These are phyloP conservation scores for Rhabdomys pumilio DNA, from an alignment of 2,797 vertebrate species.

Conservation along the genomic window DNA sequence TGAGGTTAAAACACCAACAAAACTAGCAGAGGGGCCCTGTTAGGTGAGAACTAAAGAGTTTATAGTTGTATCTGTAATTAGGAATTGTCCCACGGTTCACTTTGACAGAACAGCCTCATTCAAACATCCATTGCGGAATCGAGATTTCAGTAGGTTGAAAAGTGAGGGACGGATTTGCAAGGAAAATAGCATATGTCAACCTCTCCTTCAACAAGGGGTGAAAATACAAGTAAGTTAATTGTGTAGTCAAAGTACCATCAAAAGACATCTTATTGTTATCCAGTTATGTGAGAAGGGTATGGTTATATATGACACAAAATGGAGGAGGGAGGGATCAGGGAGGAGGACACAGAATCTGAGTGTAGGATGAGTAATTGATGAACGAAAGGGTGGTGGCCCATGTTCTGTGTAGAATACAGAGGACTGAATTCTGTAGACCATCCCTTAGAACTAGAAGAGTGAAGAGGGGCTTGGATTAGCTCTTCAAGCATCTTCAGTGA, in stretches of 20 bases:
- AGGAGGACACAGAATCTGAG: background rate
- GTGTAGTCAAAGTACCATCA: background rate
- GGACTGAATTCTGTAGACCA: background rate
- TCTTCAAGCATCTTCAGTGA: background rate
- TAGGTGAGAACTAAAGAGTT: conserved; percentile 56
- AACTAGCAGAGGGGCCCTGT: background rate
- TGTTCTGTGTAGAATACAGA: background rate
- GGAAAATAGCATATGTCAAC: background rate
- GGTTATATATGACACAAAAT: background rate
- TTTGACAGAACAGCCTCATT: conserved; percentile 27
- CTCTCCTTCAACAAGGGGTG: background rate
- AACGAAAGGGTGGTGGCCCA: background rate
- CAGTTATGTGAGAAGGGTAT: background rate
- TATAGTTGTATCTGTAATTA: conserved; percentile 53
- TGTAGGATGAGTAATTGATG: background rate
- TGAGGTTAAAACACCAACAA: conserved; percentile 29
- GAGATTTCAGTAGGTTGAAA: background rate
- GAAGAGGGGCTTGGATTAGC: background rate
- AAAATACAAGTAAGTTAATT: background rate
- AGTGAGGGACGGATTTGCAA: background rate
- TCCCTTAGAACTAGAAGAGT: background rate
- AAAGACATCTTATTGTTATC: background rate
- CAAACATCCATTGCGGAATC: background rate
- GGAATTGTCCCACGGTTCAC: background rate
- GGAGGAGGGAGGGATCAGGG: background rate